phyloP scores from a whole-genome alignment of 2,797 vertebrate species.

The Syndactyla subalaris region DNA sequence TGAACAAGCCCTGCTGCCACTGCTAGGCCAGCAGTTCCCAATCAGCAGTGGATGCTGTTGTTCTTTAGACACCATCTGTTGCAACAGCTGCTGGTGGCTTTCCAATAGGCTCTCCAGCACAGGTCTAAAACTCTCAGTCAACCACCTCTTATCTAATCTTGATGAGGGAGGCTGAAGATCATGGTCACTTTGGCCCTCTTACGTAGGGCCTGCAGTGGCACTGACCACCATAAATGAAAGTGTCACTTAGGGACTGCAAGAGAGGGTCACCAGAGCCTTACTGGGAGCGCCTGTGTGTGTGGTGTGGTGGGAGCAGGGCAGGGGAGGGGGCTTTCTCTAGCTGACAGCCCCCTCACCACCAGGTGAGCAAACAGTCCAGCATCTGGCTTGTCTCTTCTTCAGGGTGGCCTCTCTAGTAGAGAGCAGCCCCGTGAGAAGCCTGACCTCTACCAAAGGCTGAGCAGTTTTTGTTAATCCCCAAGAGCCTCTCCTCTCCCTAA shows the following conservation, averaged over 20 bases:
- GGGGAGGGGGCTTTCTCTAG: neutral
- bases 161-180: neutral
- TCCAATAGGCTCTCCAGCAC: neutral
- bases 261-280: neutral
- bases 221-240: neutral
- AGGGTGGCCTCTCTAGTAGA: neutral
- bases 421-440: neutral
- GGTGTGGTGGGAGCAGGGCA: neutral
- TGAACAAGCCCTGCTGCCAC: neutral
- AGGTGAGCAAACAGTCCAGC: neutral
- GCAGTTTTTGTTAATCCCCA: neutral
- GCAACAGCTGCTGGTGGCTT: conserved; percentile 49
- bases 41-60: neutral
- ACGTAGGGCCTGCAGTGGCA: neutral
- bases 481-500: neutral
- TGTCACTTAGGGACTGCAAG: neutral
- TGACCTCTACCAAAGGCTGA: neutral
- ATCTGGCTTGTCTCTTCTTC: neutral
- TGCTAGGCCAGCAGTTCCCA: neutral
- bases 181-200: neutral
- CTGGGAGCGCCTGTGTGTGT: rapidly evolving
- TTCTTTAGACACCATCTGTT: conserved; percentile 50
- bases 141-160: neutral
- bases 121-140: neutral
- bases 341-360: neutral